Percentiles rank a stretch among this genome's conserved stretches.
These are phyloP conservation scores for Clistopyga incitator DNA, from an alignment of 2,888 invertebrate species.

Conservation along the genomic window DNA sequence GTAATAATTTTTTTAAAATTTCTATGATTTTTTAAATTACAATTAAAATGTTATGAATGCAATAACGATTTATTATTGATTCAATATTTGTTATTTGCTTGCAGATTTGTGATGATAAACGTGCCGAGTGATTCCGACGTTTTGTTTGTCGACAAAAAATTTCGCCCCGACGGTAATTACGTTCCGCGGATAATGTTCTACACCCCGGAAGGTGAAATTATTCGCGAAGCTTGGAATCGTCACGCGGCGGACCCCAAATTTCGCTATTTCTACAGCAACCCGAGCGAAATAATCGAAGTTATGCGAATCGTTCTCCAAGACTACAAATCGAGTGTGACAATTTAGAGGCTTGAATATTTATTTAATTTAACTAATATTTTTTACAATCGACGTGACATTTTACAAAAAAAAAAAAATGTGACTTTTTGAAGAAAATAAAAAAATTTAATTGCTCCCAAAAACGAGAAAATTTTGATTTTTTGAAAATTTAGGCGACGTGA, in stretches of 20 bases:
- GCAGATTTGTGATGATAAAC: slow-evolving; percentile 89
- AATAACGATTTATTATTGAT: no score
- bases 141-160: slow-evolving; percentile 85
- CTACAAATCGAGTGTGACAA: neutral
- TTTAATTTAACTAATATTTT: neutral
- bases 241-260: slow-evolving; percentile 87
- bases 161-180: slow-evolving; percentile 88
- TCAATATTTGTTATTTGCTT: neutral
- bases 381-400: neutral
- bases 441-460: no score
- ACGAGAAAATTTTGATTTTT: no score
- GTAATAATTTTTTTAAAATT: neutral
- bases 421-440: no score
- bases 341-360: neutral
- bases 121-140: slow-evolving; percentile 85
- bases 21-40: neutral
- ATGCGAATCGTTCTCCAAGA: slow-evolving; percentile 84
- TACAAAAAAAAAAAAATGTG: neutral
- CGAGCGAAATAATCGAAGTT: slow-evolving; percentile 85
- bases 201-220: slow-evolving; percentile 86
- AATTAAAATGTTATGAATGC: no score
- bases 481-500: no score
- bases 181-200: slow-evolving; percentile 89
- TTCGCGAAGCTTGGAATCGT: slow-evolving; percentile 86
- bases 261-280: slow-evolving; percentile 86